Evolutionary conservation across 1,140 invertebrate species (phyloP).

Genomic region (Dreissena polymorpha): DNA sequence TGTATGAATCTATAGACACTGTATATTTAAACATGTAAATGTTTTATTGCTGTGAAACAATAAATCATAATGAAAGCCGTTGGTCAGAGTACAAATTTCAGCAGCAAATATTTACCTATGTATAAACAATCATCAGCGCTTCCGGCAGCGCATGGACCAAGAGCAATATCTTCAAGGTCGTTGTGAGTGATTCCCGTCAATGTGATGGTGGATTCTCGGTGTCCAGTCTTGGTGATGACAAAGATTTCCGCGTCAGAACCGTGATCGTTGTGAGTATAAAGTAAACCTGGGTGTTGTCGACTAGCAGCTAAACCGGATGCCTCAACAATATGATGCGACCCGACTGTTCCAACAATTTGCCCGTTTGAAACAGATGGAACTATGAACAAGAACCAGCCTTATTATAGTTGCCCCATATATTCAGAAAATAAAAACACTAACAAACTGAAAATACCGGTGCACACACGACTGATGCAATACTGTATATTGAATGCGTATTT

Average conservation of each 20-base stretch:
- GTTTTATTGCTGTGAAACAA: no score
- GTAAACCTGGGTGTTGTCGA: slow-evolving; percentile 28
- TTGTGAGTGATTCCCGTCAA: slow-evolving; percentile 10
- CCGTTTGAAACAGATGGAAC: background rate
- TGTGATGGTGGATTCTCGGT: background rate
- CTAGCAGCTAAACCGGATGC: slow-evolving; percentile 34
- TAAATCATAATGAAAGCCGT: no score
- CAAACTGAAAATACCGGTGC: no score
- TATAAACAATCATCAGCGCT: slow-evolving; percentile 1
- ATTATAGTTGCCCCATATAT: no score
- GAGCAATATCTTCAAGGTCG: slow-evolving; percentile 32
- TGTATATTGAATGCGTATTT: no score
- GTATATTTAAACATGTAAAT: no score
- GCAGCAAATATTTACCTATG: background rate
- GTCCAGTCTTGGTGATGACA: slow-evolving; percentile 6
- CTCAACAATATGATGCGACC: slow-evolving; percentile 7
- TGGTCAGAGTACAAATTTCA: no score
- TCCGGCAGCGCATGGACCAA: background rate
- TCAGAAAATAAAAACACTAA: no score
- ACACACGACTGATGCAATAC: no score
- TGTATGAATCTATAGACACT: no score
- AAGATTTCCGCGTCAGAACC: slow-evolving; percentile 10
- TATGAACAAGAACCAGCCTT: background rate
- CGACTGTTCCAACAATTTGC: background rate
- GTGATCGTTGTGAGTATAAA: slow-evolving; percentile 38